Conservation (phyloP, 2,113 vertebrate species). For the Procavia capensis region DNA sequence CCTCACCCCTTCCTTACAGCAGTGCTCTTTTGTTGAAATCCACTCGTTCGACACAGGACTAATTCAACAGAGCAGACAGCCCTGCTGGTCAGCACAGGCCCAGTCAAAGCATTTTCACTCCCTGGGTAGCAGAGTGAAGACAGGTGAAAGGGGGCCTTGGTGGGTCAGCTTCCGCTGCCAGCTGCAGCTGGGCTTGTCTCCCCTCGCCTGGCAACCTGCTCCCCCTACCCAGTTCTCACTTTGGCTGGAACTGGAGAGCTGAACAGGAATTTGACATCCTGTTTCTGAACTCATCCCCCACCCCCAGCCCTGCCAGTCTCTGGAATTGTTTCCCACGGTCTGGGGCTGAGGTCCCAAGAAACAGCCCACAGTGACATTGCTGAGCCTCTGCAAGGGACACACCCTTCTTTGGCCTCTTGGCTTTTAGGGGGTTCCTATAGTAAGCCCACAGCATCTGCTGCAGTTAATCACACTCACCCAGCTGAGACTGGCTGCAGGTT, state of each 20-base stretch:
- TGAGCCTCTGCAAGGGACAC: neutral
- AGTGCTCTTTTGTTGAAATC: slow-evolving; percentile 62
- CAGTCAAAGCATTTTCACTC: slow-evolving; percentile 44
- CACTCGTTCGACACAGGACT: slow-evolving; percentile 42
- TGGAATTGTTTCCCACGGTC: neutral
- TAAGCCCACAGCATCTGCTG: neutral
- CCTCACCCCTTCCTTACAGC: slow-evolving; percentile 2
- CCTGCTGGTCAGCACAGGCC: neutral
- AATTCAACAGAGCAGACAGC: slow-evolving; percentile 19
- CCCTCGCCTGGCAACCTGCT: slow-evolving; percentile 20
- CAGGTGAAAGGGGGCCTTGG: neutral
- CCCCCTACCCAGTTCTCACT: neutral
- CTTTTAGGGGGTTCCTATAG: slow-evolving; percentile 23
- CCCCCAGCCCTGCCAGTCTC: neutral
- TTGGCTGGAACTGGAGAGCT: neutral
- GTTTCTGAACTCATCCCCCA: neutral
- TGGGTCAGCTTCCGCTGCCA: neutral
- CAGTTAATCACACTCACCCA: neutral
- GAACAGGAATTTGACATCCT: slow-evolving; percentile 5
- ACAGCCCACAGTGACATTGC: neutral
- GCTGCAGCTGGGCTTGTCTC: neutral
- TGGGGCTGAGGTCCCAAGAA: neutral
- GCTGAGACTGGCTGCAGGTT: slow-evolving; percentile 37
- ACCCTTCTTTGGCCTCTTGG: neutral
- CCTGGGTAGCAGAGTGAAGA: slow-evolving; percentile 50